A percentile compares a stretch with the other conserved stretches of the same genome.
Evolutionary conservation across 2,113 vertebrate species (phyloP).

Genomic region (Pipa parva): DNA sequence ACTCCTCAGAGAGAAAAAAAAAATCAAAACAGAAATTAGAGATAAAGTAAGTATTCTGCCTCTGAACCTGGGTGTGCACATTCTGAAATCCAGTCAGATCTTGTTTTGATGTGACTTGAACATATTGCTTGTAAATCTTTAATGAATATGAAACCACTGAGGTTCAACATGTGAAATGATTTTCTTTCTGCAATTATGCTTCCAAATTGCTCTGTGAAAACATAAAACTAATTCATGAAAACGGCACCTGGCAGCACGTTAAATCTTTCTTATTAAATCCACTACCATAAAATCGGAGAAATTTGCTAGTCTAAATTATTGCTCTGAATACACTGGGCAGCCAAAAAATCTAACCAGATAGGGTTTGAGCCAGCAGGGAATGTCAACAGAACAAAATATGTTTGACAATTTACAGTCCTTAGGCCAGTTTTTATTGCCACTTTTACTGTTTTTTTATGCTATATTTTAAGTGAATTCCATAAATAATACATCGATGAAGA

Average conservation of each 20-base stretch:
- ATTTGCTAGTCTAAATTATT: constrained; percentile 10
- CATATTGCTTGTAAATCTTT: constrained; percentile 27
- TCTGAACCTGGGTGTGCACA: too few relatives aligned
- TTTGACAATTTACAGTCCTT: too few relatives aligned
- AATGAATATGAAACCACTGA: constrained; percentile 15
- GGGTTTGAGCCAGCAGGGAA: too few relatives aligned
- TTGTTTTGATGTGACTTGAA: constrained; percentile 11
- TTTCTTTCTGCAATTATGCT: constrained; percentile 15
- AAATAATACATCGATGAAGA: too few relatives aligned
- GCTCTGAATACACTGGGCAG: not conserved
- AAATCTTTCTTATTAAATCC: constrained; percentile 12
- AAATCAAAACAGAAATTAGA: too few relatives aligned
- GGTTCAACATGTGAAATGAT: constrained; percentile 12
- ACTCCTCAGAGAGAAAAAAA: too few relatives aligned
- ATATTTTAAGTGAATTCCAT: too few relatives aligned
- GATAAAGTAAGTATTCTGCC: too few relatives aligned
- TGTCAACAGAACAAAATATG: too few relatives aligned
- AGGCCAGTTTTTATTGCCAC: too few relatives aligned
- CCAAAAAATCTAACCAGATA: not conserved
- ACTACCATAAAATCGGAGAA: not conserved
- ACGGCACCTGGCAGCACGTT: constrained; percentile 6
- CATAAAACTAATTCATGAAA: constrained; percentile 26
- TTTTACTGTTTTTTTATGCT: too few relatives aligned
- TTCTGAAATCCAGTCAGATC: not conserved
- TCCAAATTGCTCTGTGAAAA: constrained; percentile 5